phyloP scores from a whole-genome alignment of 2,113 vertebrate genomes.

The Chionodraco myersi region DNA sequence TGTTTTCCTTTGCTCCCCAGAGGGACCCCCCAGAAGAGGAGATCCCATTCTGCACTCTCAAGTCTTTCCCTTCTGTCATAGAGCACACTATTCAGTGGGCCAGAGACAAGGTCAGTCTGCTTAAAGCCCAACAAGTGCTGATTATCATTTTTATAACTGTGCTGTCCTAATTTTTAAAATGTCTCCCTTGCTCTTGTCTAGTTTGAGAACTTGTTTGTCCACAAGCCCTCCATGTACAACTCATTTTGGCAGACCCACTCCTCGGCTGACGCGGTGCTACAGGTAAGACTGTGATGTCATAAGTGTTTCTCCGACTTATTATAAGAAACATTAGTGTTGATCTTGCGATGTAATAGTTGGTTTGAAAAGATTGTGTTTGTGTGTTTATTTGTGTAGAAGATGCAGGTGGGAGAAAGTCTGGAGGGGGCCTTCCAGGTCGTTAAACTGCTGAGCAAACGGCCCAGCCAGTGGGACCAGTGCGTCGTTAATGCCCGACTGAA shows the following conservation, averaged over 20 bases:
- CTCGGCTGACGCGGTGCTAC: slow-evolving; percentile 89
- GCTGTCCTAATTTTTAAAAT: background rate
- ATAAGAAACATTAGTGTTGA: background rate
- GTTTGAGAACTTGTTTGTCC: slow-evolving; percentile 96
- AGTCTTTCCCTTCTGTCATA: slow-evolving; percentile 97
- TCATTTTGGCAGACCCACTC: slow-evolving; percentile 95
- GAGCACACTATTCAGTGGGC: slow-evolving; percentile 99
- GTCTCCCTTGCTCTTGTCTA: slow-evolving; percentile 61
- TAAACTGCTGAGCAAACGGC: slow-evolving; percentile 93
- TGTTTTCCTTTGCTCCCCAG: slow-evolving; percentile 74
- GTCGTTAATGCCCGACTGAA: slow-evolving; percentile 92
- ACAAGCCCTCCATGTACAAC: slow-evolving; percentile 96
- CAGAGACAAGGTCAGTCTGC: slow-evolving; percentile 91
- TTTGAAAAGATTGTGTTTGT: slow-evolving; percentile 15
- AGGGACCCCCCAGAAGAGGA: slow-evolving; percentile 98
- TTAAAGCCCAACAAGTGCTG: background rate
- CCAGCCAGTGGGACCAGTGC: slow-evolving; percentile 91
- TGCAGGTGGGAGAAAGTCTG: slow-evolving; percentile 92
- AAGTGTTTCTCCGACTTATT: background rate
- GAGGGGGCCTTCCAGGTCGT: slow-evolving; percentile 96
- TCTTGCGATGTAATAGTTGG: background rate
- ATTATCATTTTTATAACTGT: background rate
- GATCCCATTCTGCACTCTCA: slow-evolving; percentile 98
- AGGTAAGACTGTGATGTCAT: slow-evolving; percentile 80
- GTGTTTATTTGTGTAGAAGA: slow-evolving; percentile 83